Base-by-base conservation (phyloP, 2,113 vertebrate genomes). In the Semnornis frantzii region DNA sequence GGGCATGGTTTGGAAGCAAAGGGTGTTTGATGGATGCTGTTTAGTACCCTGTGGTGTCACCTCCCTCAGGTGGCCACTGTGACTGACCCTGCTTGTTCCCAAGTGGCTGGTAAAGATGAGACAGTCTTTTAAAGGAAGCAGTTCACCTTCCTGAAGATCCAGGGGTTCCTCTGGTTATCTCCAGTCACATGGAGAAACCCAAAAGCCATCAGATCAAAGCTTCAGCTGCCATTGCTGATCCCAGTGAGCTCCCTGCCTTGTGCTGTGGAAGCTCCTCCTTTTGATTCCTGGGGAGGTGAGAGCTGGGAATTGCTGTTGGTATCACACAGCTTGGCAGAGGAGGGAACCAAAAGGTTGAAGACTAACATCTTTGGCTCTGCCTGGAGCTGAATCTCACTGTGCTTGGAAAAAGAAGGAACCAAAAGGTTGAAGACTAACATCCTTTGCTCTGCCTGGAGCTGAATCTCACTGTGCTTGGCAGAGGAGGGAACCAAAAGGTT, bases 21-120 rank as follows among this genome's bases (percentile, higher is more conserved):
- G 25, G 50, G 37, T 46, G 14, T 46, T 16, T 46, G 75, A 20
- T 2, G n/a, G 63, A 12, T 46, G 34, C 2, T 75, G 5, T 64
- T 80, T 7, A 2, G 44, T 52, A n/a, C 7, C 31, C 77, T 9
- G 58, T 50, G 65, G 10, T 31, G 39, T 52, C 42, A 46, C 62
- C 17, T 23, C 52, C 21, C 80, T 39, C 1, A 1, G 13, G 46
- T 12, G 42, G 24, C 13, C 6, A 2, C 8, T 8, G 52, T 4
- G 66, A 11, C 23, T 8, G 7, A 5, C 12, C 72, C 57, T 30
- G 39, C 57, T 25, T 8, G 46, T 42, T 44, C 30, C 33, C 39
- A 5, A 30, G 24, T 20, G 57, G 62, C 24, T 44, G 23, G 7
- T 19, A 12, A 46, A 46, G 70, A 23, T 0, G 1, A 68, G n/a